These are phyloP conservation scores for Oryzias javanicus DNA, from an alignment of 2,113 vertebrate genomes.

Conservation along the genomic window DNA sequence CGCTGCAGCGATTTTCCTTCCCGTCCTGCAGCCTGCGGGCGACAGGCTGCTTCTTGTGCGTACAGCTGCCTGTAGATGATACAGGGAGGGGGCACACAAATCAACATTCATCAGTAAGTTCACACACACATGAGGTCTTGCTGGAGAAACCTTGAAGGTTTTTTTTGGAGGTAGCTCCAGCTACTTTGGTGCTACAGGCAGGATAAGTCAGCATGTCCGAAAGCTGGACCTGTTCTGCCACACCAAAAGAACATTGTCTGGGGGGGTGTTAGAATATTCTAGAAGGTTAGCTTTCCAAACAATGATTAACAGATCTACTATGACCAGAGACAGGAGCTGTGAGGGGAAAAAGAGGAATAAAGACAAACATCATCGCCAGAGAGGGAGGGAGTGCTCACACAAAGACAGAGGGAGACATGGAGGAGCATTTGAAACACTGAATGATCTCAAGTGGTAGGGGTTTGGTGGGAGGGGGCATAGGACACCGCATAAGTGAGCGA, in stretches of 20 bases:
- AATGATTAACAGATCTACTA: constrained; percentile 30
- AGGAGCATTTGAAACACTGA: constrained; percentile 1
- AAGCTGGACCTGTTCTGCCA: constrained; percentile 24
- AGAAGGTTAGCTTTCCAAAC: constrained; percentile 19
- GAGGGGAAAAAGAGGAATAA: constrained; percentile 27
- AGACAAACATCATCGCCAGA: constrained; percentile 21
- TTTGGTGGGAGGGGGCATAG: neutral
- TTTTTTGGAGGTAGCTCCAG: constrained; percentile 26
- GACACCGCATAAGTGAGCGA: constrained; percentile 10
- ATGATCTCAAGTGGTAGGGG: constrained; percentile 25
- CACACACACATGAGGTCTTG: constrained; percentile 1
- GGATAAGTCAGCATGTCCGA: constrained; percentile 31
- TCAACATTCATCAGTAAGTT: constrained; percentile 42
- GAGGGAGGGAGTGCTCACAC: constrained; percentile 37
- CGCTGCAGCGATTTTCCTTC: constrained; percentile 81
- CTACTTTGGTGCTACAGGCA: constrained; percentile 39
- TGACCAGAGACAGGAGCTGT: constrained; percentile 34
- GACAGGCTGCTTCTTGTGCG: constrained; percentile 77
- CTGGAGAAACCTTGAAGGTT: constrained; percentile 13
- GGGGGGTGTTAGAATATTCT: constrained; percentile 20
- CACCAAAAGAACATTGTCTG: constrained; percentile 7
- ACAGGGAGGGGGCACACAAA: constrained; percentile 41
- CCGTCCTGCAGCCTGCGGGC: constrained; percentile 72
- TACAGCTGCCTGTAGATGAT: constrained; percentile 80
- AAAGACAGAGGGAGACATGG: constrained; percentile 30